phyloP scores from a whole-genome alignment of 1,140 invertebrate species.

The Tetragonula clypearis region DNA sequence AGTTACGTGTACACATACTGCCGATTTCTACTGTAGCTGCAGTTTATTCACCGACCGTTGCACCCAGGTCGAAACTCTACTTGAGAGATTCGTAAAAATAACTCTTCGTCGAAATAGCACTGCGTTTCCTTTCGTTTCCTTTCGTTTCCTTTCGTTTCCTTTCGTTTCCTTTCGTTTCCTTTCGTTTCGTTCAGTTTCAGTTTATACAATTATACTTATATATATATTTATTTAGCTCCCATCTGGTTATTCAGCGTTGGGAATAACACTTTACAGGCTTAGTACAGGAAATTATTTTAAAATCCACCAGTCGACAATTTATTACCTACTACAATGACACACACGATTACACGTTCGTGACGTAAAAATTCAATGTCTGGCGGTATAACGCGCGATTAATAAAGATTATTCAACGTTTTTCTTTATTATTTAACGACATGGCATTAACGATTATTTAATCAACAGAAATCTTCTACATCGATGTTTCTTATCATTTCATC shows the following conservation, averaged over 20 bases:
- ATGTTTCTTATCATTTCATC: neutral
- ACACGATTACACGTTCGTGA: neutral
- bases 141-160: neutral
- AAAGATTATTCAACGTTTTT: neutral
- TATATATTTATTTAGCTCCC: too few relatives aligned
- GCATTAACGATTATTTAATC: neutral
- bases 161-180: neutral
- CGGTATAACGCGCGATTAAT: neutral
- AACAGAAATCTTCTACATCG: neutral
- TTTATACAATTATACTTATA: too few relatives aligned
- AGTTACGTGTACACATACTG: constrained; percentile 2
- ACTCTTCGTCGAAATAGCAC: neutral
- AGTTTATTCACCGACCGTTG: constrained; percentile 24
- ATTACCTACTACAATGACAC: neutral
- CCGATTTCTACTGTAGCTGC: constrained; percentile 34
- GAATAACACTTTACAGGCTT: neutral
- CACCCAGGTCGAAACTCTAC: constrained; percentile 35
- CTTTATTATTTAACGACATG: neutral
- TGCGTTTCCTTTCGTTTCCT: neutral
- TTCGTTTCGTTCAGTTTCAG: neutral
- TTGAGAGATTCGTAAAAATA: constrained; percentile 62
- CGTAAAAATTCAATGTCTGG: neutral
- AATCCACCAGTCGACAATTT: neutral
- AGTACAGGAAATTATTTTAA: neutral
- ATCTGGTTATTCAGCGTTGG: too few relatives aligned